phyloP scores from a whole-genome alignment of 2,113 vertebrate genomes.

The Poeciliopsis prolifica region DNA sequence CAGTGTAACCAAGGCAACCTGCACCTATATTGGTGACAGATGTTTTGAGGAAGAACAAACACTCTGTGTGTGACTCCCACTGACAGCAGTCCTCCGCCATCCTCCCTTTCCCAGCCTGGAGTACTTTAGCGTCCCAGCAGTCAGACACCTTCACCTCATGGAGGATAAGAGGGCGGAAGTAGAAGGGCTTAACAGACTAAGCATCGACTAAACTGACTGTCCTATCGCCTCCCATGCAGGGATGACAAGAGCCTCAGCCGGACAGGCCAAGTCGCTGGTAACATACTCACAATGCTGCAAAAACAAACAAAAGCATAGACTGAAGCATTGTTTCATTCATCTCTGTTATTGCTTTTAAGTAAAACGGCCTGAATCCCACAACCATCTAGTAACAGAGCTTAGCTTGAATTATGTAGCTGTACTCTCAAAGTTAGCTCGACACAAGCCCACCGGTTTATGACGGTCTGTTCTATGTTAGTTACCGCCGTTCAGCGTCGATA shows the following conservation, averaged over 20 bases:
- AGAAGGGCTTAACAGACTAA: constrained; percentile 66
- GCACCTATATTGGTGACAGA: no score
- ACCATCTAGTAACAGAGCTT: neutral
- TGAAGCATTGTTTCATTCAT: neutral
- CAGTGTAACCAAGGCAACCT: no score
- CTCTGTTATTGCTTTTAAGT: neutral
- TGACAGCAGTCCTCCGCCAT: no score
- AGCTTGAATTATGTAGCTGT: neutral
- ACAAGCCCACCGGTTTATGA: neutral
- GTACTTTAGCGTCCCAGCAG: no score
- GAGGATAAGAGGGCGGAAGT: constrained; percentile 63
- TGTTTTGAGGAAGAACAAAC: neutral
- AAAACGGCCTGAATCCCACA: neutral
- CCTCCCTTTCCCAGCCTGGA: no score
- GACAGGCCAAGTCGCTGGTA: neutral
- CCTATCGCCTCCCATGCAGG: constrained; percentile 3
- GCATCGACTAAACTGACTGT: constrained; percentile 59
- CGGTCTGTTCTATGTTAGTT: neutral
- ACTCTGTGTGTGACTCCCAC: neutral
- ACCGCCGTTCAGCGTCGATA: no score
- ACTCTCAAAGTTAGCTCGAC: constrained; percentile 6
- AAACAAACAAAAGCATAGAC: neutral
- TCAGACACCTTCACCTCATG: constrained; percentile 15
- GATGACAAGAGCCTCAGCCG: neutral
- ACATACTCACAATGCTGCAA: neutral